phyloP scores from a whole-genome alignment of 1,140 invertebrate genomes.

The Lasaia peninsularis region DNA sequence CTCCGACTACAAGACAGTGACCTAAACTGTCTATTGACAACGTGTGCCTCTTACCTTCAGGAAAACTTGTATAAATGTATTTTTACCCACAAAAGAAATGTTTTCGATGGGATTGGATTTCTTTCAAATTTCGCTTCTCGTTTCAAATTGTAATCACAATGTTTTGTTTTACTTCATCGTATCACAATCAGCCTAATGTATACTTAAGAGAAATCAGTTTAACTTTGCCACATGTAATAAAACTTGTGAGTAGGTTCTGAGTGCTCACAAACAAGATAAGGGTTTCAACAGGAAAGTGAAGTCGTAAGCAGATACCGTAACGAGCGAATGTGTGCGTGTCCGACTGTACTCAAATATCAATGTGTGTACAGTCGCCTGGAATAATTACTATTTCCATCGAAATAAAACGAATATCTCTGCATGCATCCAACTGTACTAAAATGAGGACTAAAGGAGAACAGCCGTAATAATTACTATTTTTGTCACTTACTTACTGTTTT shows the following conservation, averaged over 20 bases:
- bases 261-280: slow-evolving; percentile 9
- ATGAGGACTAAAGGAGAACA: no score
- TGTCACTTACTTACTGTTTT: no score
- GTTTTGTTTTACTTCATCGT: slow-evolving; percentile 1
- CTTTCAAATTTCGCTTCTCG: not conserved
- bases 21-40: no score
- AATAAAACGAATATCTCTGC: no score
- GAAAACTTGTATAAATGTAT: no score
- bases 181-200: slow-evolving; percentile 6
- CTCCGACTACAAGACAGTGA: no score
- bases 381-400: no score
- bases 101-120: not conserved
- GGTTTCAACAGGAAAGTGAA: not conserved
- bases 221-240: slow-evolving; percentile 4
- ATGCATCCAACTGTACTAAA: no score
- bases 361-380: not conserved
- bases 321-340: not conserved
- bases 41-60: no score
- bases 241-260: slow-evolving; percentile 3
- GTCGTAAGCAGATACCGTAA: not conserved
- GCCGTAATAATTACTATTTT: no score
- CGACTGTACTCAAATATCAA: not conserved
- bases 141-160: not conserved
- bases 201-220: slow-evolving; percentile 5
- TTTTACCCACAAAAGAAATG: no score